A percentile compares a stretch with the other conserved stretches of the same genome.
These are phyloP conservation scores for Callorhinus ursinus DNA, from an alignment of 2,113 vertebrate species.

Conservation along the genomic window DNA sequence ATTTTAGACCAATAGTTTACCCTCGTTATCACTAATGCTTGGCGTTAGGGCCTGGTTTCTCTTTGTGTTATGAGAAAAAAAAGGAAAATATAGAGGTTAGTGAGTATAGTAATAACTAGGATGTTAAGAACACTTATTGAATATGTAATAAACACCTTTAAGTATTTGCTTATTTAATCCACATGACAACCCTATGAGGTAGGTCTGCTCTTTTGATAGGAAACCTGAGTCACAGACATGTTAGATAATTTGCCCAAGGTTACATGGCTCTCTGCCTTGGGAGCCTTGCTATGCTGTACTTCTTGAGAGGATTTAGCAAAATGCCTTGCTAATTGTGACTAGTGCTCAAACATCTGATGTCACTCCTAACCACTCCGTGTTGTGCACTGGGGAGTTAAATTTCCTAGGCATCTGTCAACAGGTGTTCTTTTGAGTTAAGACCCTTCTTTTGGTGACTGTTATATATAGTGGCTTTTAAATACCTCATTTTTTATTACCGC, in stretches of 20 bases:
- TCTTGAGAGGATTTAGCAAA: not conserved
- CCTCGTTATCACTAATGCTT: not conserved
- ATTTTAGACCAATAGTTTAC: not conserved
- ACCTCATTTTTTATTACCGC: not conserved
- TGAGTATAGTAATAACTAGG: not conserved
- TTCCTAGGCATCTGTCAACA: not conserved
- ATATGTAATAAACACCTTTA: not conserved
- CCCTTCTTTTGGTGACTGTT: not conserved
- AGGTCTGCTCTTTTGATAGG: not conserved
- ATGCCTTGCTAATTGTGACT: not conserved
- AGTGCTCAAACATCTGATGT: not conserved
- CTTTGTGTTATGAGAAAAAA: not conserved
- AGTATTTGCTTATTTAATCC: not conserved
- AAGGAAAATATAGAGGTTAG: not conserved
- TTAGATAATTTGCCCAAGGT: not conserved
- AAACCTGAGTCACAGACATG: not conserved
- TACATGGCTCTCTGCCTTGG: not conserved
- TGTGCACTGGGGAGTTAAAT: not conserved
- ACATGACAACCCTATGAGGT: not conserved
- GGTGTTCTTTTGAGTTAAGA: constrained; percentile 14
- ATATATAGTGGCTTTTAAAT: not conserved
- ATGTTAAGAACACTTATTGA: not conserved
- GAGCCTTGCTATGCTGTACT: not conserved
- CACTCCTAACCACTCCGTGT: not conserved
- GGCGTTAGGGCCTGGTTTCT: not conserved